A percentile compares a stretch with the other conserved stretches of the same genome.
phyloP scores from a whole-genome alignment of 2,113 vertebrate genomes.

The Haplotaxodon microlepis region DNA sequence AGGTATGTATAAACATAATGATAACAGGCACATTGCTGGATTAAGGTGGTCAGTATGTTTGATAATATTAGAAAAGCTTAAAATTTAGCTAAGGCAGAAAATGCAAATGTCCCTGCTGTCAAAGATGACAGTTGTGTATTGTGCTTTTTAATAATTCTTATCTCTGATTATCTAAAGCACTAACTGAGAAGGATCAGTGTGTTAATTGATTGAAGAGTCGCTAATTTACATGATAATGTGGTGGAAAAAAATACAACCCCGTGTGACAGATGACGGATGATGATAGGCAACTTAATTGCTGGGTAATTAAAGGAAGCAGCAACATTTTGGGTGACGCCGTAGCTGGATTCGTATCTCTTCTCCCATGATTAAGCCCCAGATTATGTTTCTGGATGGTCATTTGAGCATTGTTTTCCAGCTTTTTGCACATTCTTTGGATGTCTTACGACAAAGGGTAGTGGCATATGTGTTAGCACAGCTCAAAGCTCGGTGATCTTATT shows the following conservation, averaged over 20 bases:
- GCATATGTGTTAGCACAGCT: background rate
- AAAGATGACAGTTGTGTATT: conserved; percentile 8
- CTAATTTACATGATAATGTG: conserved; percentile 65
- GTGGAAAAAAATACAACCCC: conserved; percentile 39
- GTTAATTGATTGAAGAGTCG: conserved; percentile 64
- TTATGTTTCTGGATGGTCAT: background rate
- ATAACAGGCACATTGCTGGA: background rate
- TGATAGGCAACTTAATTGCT: conserved; percentile 60
- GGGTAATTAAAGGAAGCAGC: conserved; percentile 36
- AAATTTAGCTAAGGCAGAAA: background rate
- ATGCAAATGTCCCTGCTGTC: conserved; percentile 4
- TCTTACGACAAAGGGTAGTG: background rate
- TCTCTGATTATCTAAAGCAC: conserved; percentile 57
- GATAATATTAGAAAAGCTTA: background rate
- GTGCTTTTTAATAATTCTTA: conserved; percentile 28
- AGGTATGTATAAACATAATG: background rate
- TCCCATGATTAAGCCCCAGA: background rate
- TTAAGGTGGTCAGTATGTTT: background rate
- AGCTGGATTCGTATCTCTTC: background rate
- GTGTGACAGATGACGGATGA: conserved; percentile 59
- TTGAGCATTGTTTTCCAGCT: background rate
- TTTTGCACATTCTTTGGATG: background rate
- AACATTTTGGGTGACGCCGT: background rate
- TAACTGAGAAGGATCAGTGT: conserved; percentile 59
- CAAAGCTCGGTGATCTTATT: background rate